Evolutionary conservation across 2,888 invertebrate species (phyloP).

Genomic region (Antheraea yamamai): DNA sequence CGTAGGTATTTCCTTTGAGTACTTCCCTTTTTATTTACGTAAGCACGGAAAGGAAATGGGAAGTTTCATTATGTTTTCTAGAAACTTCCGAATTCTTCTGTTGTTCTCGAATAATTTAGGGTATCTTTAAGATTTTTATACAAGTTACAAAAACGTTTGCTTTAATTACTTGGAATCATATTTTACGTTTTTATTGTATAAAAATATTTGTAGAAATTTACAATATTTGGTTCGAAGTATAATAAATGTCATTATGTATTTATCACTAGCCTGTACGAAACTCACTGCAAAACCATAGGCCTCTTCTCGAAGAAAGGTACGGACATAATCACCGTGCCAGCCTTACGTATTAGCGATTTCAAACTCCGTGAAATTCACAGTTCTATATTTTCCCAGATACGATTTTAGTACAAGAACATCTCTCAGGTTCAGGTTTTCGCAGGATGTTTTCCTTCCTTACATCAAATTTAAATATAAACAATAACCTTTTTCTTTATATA

Average conservation of each 20-base stretch:
- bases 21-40: conserved; percentile 57
- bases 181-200: background rate
- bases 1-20: conserved; percentile 52
- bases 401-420: too few species aligned
- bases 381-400: too few species aligned
- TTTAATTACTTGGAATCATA: conserved; percentile 1
- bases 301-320: too few species aligned
- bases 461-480: too few species aligned
- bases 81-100: conserved; percentile 36
- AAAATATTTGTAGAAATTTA: background rate
- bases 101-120: conserved; percentile 21
- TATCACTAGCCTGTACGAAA: too few species aligned
- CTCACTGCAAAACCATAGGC: too few species aligned
- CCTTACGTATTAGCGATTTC: too few species aligned
- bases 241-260: background rate
- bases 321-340: too few species aligned
- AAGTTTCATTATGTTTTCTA: conserved; percentile 47
- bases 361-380: too few species aligned
- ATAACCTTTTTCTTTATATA: too few species aligned
- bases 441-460: too few species aligned
- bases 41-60: conserved; percentile 60
- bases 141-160: background rate
- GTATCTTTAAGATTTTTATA: conserved; percentile 13
- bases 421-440: too few species aligned
- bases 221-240: background rate